phyloP scores from a whole-genome alignment of 1,140 invertebrate species.

The Drosophila quadrilineata region DNA sequence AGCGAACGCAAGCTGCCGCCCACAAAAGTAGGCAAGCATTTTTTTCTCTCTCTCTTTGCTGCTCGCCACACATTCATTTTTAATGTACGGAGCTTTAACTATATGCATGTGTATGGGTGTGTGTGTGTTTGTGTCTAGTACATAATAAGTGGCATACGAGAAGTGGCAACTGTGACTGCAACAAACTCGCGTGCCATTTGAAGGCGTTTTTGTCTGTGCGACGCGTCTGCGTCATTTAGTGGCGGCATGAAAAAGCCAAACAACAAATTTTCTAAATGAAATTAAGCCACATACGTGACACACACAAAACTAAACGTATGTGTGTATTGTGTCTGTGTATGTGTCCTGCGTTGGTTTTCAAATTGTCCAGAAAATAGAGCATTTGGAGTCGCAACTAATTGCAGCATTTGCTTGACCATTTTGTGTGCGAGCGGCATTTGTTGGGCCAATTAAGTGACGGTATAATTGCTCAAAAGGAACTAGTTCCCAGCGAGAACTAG shows the following conservation, averaged over 20 bases:
- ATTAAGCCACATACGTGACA: conserved; percentile 8
- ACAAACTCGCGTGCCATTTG: conserved; percentile 33
- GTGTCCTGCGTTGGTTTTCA: conserved; percentile 11
- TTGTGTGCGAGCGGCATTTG: conserved; percentile 7
- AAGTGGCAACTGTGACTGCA: conserved; percentile 41
- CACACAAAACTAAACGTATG: background rate
- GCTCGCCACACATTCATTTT: conserved; percentile 26
- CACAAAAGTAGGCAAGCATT: conserved; percentile 40
- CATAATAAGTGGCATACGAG: conserved; percentile 31
- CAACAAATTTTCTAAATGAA: conserved; percentile 26
- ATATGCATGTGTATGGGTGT: background rate
- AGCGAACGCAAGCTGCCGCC: background rate
- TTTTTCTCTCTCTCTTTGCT: no score
- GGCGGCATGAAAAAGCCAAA: conserved; percentile 1
- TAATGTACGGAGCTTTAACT: conserved; percentile 27
- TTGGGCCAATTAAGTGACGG: conserved; percentile 2
- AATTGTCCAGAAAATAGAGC: conserved; percentile 24
- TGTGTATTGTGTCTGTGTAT: background rate
- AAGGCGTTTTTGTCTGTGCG: conserved; percentile 24
- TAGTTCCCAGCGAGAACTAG: background rate
- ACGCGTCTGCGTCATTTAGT: conserved; percentile 19
- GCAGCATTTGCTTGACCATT: conserved; percentile 14
- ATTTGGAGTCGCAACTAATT: conserved; percentile 26
- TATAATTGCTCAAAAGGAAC: background rate
- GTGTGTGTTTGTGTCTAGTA: conserved; percentile 16